A percentile compares a stretch with the other conserved stretches of the same genome.
These are phyloP conservation scores for Takifugu ocellatus DNA, from an alignment of 2,797 vertebrate genomes.

Conservation along the genomic window DNA sequence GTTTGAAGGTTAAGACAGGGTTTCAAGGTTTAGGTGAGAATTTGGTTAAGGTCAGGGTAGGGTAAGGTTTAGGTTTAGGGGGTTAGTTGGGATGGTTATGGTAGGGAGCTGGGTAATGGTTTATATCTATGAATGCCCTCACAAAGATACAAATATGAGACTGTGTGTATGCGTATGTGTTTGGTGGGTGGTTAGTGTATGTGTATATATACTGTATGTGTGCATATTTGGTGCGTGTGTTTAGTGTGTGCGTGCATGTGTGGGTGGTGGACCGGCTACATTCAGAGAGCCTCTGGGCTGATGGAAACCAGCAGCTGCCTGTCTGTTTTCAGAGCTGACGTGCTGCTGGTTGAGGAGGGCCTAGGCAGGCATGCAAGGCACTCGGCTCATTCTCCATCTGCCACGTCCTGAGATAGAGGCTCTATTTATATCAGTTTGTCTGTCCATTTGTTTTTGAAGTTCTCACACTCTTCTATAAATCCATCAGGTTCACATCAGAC, in stretches of 20 bases:
- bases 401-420: conserved; percentile 33
- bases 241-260: conserved; percentile 6
- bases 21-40: too few relatives aligned
- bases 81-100: not conserved
- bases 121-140: not conserved
- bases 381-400: conserved; percentile 45
- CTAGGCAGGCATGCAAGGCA: conserved; percentile 79
- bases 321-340: conserved; percentile 94
- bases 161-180: not conserved
- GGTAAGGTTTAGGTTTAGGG: too few relatives aligned
- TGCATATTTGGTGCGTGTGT: conserved; percentile 1
- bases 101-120: not conserved
- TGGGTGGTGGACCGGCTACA: conserved; percentile 76
- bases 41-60: too few relatives aligned
- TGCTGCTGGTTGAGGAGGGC: conserved; percentile 83
- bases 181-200: too few relatives aligned
- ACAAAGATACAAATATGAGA: not conserved
- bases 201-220: too few relatives aligned
- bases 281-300: conserved; percentile 86
- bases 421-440: conserved; percentile 42
- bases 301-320: conserved; percentile 95
- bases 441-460: conserved; percentile 59
- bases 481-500: conserved; percentile 12
- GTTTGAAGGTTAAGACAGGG: too few relatives aligned
- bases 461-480: conserved; percentile 71